phyloP scores from a whole-genome alignment of 2,113 vertebrate genomes.

The Edolisoma coerulescens region DNA sequence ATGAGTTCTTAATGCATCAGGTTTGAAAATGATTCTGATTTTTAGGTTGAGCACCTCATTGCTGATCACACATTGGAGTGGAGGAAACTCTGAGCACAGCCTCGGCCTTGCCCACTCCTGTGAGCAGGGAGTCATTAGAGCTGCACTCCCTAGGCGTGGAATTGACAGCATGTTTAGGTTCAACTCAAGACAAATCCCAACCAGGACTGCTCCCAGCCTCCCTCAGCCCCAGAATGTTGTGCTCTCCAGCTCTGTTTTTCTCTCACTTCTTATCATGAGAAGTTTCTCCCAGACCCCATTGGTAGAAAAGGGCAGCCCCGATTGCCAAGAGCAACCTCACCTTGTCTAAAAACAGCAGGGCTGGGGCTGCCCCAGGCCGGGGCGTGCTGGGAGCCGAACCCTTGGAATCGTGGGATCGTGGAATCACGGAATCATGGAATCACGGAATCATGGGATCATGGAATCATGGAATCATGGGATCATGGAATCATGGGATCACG shows the following conservation, averaged over 20 bases:
- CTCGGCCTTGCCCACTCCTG: not conserved
- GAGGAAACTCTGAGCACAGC: not conserved
- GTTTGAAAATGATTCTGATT: not conserved
- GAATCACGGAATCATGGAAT: not conserved
- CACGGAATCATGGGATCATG: not conserved
- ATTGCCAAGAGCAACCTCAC: not conserved
- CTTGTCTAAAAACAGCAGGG: not conserved
- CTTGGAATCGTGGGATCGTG: not conserved
- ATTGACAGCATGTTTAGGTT: not conserved
- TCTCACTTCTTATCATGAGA: not conserved
- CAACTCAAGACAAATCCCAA: not conserved
- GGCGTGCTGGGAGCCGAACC: not conserved
- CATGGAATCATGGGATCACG: not conserved
- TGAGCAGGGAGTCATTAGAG: not conserved
- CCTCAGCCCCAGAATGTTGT: not conserved
- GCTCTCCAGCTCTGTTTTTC: not conserved
- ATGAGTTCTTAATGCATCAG: not conserved
- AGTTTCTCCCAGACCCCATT: not conserved
- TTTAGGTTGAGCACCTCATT: not conserved
- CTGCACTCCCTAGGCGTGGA: not conserved
- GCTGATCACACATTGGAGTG: not conserved
- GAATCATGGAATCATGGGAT: not conserved
- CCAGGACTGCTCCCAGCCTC: not conserved
- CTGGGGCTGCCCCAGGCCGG: not conserved
- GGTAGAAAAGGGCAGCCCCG: not conserved